Conservation (phyloP, 2,113 vertebrate species). For the Microtus pennsylvanicus region DNA sequence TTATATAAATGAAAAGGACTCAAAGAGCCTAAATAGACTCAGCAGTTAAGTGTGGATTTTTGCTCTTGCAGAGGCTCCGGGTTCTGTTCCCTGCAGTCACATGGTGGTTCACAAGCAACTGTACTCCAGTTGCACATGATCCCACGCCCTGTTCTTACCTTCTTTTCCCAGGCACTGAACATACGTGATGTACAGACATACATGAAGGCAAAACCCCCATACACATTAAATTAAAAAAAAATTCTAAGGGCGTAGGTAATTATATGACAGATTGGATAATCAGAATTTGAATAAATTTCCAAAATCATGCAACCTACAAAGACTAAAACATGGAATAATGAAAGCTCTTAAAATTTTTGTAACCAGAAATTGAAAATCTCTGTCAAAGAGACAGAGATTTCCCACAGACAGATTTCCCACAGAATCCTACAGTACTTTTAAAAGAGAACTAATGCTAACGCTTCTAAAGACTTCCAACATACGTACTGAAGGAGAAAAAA, state of each 20-base stretch:
- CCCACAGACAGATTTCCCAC: neutral
- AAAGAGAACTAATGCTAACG: neutral
- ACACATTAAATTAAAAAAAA: neutral
- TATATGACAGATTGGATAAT: neutral
- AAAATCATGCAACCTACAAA: neutral
- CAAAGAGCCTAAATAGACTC: neutral
- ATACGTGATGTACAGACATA: neutral
- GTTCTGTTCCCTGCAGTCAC: neutral
- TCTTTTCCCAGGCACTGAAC: neutral
- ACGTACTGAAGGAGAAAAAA: neutral
- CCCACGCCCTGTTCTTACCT: neutral
- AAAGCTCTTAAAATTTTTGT: neutral
- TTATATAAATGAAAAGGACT: neutral
- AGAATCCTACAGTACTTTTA: neutral
- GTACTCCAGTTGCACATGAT: neutral
- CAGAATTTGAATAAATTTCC: neutral
- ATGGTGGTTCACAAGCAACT: neutral
- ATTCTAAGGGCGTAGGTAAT: neutral
- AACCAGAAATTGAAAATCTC: neutral
- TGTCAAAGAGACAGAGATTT: rapidly evolving
- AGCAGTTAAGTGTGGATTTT: neutral
- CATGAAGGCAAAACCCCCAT: neutral
- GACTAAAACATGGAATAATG: neutral
- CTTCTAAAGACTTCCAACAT: neutral
- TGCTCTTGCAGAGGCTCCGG: neutral